phyloP scores from a whole-genome alignment of 2,113 vertebrate genomes.

The Semnornis frantzii region DNA sequence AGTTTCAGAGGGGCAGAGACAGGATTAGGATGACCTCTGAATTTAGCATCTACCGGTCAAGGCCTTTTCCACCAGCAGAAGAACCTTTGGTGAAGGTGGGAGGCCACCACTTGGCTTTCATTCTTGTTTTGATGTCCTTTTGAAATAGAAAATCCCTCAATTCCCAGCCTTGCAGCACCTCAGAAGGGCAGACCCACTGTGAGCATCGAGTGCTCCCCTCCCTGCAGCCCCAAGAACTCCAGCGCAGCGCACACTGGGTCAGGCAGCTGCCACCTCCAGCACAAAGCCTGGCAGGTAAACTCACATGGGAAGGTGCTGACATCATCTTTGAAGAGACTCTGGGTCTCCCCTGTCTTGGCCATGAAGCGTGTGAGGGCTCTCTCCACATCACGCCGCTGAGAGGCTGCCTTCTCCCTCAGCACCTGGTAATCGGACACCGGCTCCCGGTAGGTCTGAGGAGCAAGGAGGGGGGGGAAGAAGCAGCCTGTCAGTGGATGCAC shows the following conservation, averaged over 20 bases:
- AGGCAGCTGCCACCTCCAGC: background rate
- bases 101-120: background rate
- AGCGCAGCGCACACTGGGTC: background rate
- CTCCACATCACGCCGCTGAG: conserved; percentile 93
- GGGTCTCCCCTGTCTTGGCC: conserved; percentile 97
- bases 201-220: background rate
- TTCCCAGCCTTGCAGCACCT: background rate
- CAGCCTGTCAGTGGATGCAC: background rate
- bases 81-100: background rate
- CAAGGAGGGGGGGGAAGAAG: background rate
- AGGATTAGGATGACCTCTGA: background rate
- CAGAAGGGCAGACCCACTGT: background rate
- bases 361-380: conserved; percentile 96
- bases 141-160: background rate
- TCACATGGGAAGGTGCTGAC: conserved; percentile 92
- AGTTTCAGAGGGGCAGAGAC: background rate
- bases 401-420: conserved; percentile 93
- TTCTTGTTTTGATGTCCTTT: background rate
- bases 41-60: background rate
- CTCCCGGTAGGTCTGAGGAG: conserved; percentile 89
- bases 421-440: conserved; percentile 95
- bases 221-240: background rate
- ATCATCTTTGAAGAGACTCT: conserved; percentile 97
- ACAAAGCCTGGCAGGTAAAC: background rate
- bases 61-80: background rate